Conservation (phyloP, 2,888 invertebrate genomes). For the Dryadula phaetusa region DNA sequence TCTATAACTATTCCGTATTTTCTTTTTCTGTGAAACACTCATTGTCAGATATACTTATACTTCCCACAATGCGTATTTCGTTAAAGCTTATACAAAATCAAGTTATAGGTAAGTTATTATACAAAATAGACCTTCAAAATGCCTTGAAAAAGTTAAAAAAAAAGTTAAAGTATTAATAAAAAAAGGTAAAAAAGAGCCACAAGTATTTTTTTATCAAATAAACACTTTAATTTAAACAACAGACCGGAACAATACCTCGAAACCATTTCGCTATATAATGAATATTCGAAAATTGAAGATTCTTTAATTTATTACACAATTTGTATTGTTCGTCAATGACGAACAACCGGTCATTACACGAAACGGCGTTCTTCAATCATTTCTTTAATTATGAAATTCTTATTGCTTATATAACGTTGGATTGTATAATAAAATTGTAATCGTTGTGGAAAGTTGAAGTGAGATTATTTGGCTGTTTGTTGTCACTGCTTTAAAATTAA, state of each 20-base stretch:
- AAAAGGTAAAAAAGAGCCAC: background rate
- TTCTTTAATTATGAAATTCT: constrained; percentile 18
- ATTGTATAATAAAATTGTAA: constrained; percentile 5
- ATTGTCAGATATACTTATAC: too few species aligned
- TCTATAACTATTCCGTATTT: too few species aligned
- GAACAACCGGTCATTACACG: constrained; percentile 36
- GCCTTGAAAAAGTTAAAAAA: too few species aligned
- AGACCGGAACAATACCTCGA: constrained; percentile 23
- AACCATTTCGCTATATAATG: constrained; percentile 39
- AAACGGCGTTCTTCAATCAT: constrained; percentile 8
- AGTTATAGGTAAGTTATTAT: too few species aligned
- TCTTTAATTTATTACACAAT: constrained; percentile 32
- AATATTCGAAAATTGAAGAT: constrained; percentile 42
- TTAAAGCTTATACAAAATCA: too few species aligned
- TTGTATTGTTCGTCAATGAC: constrained; percentile 33
- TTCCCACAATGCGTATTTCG: too few species aligned
- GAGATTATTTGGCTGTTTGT: background rate
- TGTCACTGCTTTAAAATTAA: too few species aligned
- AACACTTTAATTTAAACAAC: constrained; percentile 39
- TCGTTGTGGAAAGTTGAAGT: background rate
- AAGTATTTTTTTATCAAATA: constrained; percentile 46
- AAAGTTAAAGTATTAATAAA: too few species aligned
- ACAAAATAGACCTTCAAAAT: too few species aligned
- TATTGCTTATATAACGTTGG: background rate
- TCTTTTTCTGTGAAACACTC: too few species aligned